Base-by-base conservation (phyloP, 92 coral and sea anemone genomes). In the Porites lobata region DNA sequence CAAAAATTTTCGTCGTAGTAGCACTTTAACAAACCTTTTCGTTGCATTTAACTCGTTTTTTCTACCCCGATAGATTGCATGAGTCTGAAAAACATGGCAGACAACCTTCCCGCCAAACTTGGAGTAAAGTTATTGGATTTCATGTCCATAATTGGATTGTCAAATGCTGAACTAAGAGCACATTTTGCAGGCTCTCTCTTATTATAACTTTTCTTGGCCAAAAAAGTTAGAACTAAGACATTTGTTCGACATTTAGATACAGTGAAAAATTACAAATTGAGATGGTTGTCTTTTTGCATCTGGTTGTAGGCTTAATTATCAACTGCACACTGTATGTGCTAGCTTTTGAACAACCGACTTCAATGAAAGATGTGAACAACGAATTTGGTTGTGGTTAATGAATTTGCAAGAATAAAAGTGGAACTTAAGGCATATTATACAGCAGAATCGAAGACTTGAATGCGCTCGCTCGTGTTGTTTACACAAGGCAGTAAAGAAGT, bases 51-150 rank as follows among this genome's bases (percentile, higher is more conserved):
- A 29, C 32, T 29, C 32, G 2, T 29, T 29, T 29, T 29, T 29
- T 29, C 32, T 29, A 29, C 32, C 32, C 32, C 32, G 32, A 29
- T 29, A 29, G 32, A 29, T 29, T 29, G 32, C 32, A 29, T 2
- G 32, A 29, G 32, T 29, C 32, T 29, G 32, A 29, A 29, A 2
- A 63, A 19, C 14, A 79, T 32, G 74, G 84, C 75, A 79, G 62
- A 57, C 51, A 32, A 59, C 22, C 75, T 64, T 79, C 84, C 84
- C 84, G 58, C 84, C 84, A 79, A 64, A 4, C 8, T 50, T 76
- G 81, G 81, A 58, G 81, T 76, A 76, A 56, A 56, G 51, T 76
- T 14, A 56, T 75, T 75, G 51, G 80, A 75, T 75, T 75, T 75
- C 43, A 75, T 75, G 80, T 75, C 80, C 80, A 51, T 51, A 15